Conservation (phyloP, 2,113 vertebrate species). For the Petroica traversi region DNA sequence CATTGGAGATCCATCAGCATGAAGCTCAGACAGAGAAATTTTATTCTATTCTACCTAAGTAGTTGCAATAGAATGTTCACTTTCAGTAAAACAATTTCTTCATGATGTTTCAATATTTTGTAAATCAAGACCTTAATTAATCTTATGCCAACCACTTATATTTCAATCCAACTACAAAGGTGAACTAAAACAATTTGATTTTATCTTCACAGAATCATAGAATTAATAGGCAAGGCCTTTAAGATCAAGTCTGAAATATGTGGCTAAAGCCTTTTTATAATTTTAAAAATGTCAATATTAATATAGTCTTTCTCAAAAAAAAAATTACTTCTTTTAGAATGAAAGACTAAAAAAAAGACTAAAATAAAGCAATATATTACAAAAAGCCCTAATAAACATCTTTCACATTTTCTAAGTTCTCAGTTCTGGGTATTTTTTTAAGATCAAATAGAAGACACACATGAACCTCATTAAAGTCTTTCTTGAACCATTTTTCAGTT, state of each 20-base stretch:
- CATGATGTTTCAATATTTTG: background rate
- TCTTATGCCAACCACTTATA: background rate
- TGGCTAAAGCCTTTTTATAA: accelerated
- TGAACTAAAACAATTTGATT: background rate
- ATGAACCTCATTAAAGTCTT: background rate
- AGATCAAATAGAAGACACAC: background rate
- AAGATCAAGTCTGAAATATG: background rate
- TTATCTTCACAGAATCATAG: background rate
- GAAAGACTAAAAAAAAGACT: background rate
- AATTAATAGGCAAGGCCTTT: background rate
- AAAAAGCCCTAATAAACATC: background rate
- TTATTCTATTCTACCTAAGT: background rate
- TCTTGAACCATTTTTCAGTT: background rate
- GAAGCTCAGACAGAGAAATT: background rate
- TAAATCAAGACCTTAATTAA: background rate
- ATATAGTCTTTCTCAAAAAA: background rate
- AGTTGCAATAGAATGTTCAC: background rate
- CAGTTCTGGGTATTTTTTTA: background rate
- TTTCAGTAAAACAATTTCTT: background rate
- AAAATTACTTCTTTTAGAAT: background rate
- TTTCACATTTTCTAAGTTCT: background rate
- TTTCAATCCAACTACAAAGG: background rate
- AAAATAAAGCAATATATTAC: background rate
- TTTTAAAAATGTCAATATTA: background rate
- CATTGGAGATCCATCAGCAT: background rate